These are phyloP conservation scores for Acrocephalus kingi DNA, from an alignment of 2,113 vertebrate genomes.

Conservation along the genomic window DNA sequence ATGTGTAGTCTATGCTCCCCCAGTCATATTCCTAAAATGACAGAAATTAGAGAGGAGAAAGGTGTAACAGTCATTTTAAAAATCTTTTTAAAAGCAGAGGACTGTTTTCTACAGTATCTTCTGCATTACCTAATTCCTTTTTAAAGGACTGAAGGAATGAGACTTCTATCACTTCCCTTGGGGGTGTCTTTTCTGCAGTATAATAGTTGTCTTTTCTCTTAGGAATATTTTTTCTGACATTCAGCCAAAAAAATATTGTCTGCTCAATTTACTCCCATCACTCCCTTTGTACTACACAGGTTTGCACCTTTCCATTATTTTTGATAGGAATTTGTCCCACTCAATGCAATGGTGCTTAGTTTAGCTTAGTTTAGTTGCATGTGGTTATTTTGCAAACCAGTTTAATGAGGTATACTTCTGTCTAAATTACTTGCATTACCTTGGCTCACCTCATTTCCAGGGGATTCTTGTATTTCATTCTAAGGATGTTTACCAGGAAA, in stretches of 20 bases:
- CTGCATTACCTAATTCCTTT: neutral
- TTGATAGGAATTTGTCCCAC: neutral
- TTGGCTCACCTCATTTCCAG: neutral
- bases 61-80: neutral
- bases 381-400: neutral
- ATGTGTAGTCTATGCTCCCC: neutral
- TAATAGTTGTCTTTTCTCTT: neutral
- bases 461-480: neutral
- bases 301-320: neutral
- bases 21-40: neutral
- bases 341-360: neutral
- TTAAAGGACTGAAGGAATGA: neutral
- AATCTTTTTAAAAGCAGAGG: neutral
- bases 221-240: slow-evolving; percentile 30
- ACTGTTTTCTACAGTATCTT: neutral
- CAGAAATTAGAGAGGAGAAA: neutral
- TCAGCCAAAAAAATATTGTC: slow-evolving; percentile 33
- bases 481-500: neutral
- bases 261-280: slow-evolving; percentile 41
- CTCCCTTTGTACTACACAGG: neutral
- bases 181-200: neutral
- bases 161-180: neutral
- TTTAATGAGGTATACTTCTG: neutral
- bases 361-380: neutral
- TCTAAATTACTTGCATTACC: neutral